These are phyloP conservation scores for Anguilla anguilla DNA, from an alignment of 2,797 vertebrate species.

Conservation along the genomic window DNA sequence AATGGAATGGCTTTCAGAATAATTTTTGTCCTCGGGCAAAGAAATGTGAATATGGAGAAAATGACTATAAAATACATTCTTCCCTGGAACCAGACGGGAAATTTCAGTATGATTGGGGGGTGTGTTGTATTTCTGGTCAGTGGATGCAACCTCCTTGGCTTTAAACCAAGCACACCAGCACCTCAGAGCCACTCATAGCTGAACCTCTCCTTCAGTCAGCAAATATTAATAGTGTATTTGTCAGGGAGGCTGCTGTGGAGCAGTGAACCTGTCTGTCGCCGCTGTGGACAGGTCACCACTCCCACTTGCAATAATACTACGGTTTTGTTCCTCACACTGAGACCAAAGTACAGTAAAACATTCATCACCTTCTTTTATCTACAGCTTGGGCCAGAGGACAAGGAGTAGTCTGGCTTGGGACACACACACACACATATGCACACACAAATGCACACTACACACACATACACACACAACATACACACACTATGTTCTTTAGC, in stretches of 20 bases:
- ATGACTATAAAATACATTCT: constrained; percentile 59
- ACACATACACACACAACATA: too few species aligned
- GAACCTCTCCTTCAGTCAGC: not conserved
- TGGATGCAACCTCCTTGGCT: constrained; percentile 31
- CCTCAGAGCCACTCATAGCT: not conserved
- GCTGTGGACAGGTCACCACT: not conserved
- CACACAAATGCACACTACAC: too few species aligned
- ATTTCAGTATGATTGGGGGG: constrained; percentile 18
- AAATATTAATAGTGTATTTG: constrained; percentile 2
- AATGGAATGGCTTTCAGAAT: constrained; percentile 27
- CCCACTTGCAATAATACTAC: not conserved
- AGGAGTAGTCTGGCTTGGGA: not conserved
- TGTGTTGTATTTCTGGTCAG: constrained; percentile 58
- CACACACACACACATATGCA: not conserved
- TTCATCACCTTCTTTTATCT: not conserved
- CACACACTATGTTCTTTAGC: not conserved
- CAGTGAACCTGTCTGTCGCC: not conserved
- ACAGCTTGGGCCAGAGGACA: not conserved
- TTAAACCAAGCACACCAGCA: not conserved
- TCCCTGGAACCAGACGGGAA: constrained; percentile 50
- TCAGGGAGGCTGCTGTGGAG: not conserved
- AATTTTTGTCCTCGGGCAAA: constrained; percentile 34
- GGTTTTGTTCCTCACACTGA: not conserved
- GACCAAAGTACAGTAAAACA: not conserved
- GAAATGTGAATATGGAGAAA: constrained; percentile 30